Percentiles rank a stretch among this genome's conserved stretches.
Evolutionary conservation across 1,140 invertebrate genomes (phyloP).

Genomic region (Leguminivora glycinivorella): DNA sequence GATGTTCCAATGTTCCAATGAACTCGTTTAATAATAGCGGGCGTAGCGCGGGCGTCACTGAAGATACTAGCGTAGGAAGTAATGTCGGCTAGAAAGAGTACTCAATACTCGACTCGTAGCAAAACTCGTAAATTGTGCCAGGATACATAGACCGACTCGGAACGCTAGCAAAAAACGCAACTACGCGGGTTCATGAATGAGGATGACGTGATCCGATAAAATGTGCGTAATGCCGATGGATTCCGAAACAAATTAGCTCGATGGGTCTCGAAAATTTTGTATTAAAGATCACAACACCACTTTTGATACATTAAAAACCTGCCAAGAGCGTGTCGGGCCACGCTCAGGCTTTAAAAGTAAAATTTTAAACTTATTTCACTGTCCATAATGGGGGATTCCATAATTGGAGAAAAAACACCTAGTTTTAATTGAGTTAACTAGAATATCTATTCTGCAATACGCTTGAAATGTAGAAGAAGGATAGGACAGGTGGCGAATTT

Average conservation of each 20-base stretch:
- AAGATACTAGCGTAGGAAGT: constrained; percentile 39
- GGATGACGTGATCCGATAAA: constrained; percentile 2
- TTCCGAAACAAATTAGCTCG: neutral
- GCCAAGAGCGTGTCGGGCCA: too few species aligned
- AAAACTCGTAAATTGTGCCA: constrained; percentile 58
- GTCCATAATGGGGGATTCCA: too few species aligned
- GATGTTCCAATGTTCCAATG: constrained; percentile 79
- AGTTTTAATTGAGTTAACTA: too few species aligned
- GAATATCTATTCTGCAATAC: too few species aligned
- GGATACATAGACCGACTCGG: constrained; percentile 31
- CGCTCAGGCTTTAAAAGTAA: too few species aligned
- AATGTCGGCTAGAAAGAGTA: constrained; percentile 34
- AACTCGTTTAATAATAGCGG: constrained; percentile 78
- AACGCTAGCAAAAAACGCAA: constrained; percentile 16
- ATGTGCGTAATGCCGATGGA: neutral
- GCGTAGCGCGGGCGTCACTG: constrained; percentile 69
- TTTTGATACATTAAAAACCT: neutral
- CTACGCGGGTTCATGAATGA: constrained; percentile 11
- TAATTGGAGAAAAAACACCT: too few species aligned
- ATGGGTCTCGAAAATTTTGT: neutral
- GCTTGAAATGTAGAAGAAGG: too few species aligned
- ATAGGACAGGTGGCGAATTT: too few species aligned
- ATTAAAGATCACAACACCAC: neutral
- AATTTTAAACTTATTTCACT: too few species aligned
- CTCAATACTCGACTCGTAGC: constrained; percentile 47